phyloP scores from a whole-genome alignment of 2,888 invertebrate genomes.

The Syrista parreyssii region DNA sequence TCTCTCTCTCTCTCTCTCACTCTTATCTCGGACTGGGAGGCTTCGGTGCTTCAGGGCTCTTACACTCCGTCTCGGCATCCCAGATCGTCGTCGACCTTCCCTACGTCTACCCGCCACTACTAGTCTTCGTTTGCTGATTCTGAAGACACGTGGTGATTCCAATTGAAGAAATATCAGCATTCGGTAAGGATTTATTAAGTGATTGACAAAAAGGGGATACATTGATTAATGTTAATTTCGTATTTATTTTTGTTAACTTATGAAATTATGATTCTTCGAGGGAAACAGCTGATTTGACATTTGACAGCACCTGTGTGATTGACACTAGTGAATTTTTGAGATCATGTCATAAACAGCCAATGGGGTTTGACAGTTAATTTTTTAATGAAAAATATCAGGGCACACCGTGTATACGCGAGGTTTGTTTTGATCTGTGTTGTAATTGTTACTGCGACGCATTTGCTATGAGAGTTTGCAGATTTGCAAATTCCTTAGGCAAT shows the following conservation, averaged over 20 bases:
- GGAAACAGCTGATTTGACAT: background rate
- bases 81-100: constrained; percentile 22
- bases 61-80: constrained; percentile 2
- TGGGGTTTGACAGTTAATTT: background rate
- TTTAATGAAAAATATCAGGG: background rate
- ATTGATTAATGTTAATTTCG: background rate
- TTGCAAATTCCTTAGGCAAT: background rate
- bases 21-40: constrained; percentile 9
- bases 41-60: constrained; percentile 4
- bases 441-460: background rate
- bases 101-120: constrained; percentile 1
- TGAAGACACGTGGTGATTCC: background rate
- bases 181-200: background rate
- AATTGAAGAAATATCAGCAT: background rate
- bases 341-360: background rate
- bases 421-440: background rate
- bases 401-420: background rate
- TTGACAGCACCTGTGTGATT: no score
- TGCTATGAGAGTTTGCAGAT: background rate
- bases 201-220: background rate
- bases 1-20: constrained; percentile 13
- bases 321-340: background rate
- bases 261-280: background rate
- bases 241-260: background rate
- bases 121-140: background rate